Evolutionary conservation across 2,113 vertebrate genomes (phyloP).

Genomic region (Junco hyemalis): DNA sequence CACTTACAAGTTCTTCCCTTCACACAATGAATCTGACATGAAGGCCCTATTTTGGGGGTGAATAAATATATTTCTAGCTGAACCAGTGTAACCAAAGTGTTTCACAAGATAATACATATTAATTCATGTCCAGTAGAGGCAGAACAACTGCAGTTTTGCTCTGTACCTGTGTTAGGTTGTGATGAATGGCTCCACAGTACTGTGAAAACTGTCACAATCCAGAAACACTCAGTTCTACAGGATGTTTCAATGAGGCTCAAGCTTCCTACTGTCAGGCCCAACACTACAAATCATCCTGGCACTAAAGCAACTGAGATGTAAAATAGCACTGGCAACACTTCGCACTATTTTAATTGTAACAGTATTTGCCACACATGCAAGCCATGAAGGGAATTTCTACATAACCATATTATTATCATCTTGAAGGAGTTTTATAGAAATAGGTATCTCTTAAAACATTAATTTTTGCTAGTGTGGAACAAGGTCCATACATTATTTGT

Average conservation of each 20-base stretch:
- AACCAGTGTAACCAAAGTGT: neutral
- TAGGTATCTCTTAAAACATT: neutral
- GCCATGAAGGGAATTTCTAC: neutral
- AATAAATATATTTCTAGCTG: neutral
- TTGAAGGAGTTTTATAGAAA: neutral
- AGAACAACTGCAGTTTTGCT: neutral
- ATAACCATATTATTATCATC: neutral
- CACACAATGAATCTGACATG: neutral
- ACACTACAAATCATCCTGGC: neutral
- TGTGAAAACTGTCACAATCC: neutral
- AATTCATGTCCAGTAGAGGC: neutral
- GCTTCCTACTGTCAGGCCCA: neutral
- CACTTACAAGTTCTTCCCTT: neutral
- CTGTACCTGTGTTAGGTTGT: neutral
- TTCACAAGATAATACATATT: neutral
- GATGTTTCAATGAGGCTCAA: neutral
- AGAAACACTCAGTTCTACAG: neutral
- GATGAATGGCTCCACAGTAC: neutral
- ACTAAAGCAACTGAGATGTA: neutral
- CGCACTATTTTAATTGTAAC: neutral
- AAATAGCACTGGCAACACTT: neutral
- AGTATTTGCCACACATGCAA: neutral
- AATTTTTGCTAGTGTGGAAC: neutral
- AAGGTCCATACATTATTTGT: neutral
- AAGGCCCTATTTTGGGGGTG: neutral